Percentiles rank a stretch among this genome's conserved stretches.
Evolutionary conservation across 2,888 invertebrate species (phyloP).

Genomic region (Coenonympha arcania): DNA sequence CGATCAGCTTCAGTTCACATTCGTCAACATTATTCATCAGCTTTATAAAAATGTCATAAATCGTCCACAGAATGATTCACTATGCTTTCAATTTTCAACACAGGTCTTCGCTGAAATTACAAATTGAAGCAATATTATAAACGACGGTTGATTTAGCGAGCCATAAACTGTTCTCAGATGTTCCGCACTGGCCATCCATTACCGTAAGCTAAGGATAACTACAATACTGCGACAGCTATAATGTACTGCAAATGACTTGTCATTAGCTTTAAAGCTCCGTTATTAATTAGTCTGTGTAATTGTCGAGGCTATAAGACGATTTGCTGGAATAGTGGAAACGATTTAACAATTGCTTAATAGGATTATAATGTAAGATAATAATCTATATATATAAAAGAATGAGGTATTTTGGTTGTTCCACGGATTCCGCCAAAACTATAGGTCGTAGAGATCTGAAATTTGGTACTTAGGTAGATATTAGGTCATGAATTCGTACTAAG

Average conservation of each 20-base stretch:
- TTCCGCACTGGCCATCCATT: constrained; percentile 55
- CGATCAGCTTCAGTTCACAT: no score
- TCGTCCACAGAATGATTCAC: no score
- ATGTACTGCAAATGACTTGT: constrained; percentile 66
- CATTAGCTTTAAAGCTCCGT: constrained; percentile 49
- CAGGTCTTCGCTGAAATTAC: neutral
- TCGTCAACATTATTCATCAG: no score
- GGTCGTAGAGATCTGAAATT: no score
- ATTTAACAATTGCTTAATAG: constrained; percentile 9
- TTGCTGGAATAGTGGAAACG: constrained; percentile 17
- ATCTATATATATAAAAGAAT: no score
- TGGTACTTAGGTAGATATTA: no score
- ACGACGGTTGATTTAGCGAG: constrained; percentile 49
- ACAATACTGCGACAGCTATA: constrained; percentile 57
- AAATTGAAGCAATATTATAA: constrained; percentile 12
- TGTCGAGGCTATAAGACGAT: constrained; percentile 22
- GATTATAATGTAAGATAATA: constrained; percentile 3
- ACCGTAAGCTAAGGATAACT: constrained; percentile 64
- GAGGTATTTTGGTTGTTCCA: no score
- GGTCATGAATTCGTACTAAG: no score
- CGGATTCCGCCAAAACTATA: no score
- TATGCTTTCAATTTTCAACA: neutral
- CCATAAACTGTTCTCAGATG: constrained; percentile 59
- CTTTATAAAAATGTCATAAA: no score
- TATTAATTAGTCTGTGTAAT: constrained; percentile 46